Conservation (phyloP, 2,797 vertebrate species). For the Delichon dasypus region DNA sequence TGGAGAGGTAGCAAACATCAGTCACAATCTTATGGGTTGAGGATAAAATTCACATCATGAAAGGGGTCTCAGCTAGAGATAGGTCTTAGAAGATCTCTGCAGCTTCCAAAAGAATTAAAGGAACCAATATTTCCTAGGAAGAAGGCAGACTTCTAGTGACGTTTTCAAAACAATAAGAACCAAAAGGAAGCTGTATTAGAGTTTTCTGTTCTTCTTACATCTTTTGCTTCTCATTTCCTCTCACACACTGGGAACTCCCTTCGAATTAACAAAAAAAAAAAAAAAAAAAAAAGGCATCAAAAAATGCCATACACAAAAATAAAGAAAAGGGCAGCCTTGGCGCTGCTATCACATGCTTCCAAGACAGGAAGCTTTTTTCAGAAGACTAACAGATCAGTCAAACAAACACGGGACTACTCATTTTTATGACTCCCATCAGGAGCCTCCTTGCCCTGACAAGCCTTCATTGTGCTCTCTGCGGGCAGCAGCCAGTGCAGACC, state of each 20-base stretch:
- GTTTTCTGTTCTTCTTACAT: background rate
- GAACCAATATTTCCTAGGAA: background rate
- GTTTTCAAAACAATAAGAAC: background rate
- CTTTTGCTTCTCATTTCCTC: background rate
- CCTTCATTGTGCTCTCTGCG: background rate
- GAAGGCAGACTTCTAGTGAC: background rate
- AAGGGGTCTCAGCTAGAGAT: background rate
- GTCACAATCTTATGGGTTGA: background rate
- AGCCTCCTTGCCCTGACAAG: constrained; percentile 34
- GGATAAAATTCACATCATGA: background rate
- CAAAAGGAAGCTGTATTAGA: background rate
- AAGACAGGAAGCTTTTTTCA: background rate
- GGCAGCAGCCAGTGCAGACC: background rate
- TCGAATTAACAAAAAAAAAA: background rate
- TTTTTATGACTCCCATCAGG: constrained; percentile 1
- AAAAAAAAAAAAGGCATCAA: too few species aligned
- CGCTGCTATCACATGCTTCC: background rate
- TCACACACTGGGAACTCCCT: background rate
- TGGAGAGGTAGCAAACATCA: background rate
- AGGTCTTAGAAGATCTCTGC: background rate
- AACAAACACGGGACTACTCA: background rate
- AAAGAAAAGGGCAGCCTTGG: background rate
- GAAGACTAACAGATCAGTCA: background rate
- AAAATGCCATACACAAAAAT: background rate
- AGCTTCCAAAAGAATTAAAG: background rate